Conservation (phyloP, 2,797 vertebrate species). For the Pachyuromys duprasi region DNA sequence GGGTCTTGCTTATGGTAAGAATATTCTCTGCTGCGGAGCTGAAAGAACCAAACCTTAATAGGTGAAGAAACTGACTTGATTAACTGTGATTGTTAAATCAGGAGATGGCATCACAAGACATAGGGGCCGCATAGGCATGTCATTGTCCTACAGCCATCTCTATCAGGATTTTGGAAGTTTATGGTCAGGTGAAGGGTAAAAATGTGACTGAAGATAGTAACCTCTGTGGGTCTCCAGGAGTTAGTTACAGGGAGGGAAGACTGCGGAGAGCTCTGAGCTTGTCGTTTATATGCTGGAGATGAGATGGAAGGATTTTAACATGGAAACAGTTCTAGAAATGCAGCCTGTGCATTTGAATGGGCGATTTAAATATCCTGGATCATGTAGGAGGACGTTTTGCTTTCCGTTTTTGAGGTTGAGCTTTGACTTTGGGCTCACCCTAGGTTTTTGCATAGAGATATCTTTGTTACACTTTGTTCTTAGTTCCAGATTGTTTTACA, state of each 20-base stretch:
- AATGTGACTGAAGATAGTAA: constrained; percentile 7
- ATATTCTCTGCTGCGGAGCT: not conserved
- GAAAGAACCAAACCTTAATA: not conserved
- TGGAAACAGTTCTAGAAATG: constrained; percentile 15
- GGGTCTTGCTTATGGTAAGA: not conserved
- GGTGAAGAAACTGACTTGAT: constrained; percentile 54
- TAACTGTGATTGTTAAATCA: not conserved
- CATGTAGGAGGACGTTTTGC: constrained; percentile 1
- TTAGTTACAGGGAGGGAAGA: constrained; percentile 33
- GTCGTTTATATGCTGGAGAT: not conserved
- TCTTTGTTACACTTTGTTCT: constrained; percentile 58
- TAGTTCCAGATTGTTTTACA: constrained; percentile 54
- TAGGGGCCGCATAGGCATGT: not conserved
- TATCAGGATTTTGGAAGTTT: constrained; percentile 37
- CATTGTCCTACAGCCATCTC: not conserved
- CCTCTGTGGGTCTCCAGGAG: not conserved
- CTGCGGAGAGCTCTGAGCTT: not conserved
- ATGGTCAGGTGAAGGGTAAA: constrained; percentile 54
- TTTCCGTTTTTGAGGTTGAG: constrained; percentile 12
- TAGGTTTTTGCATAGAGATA: constrained; percentile 41
- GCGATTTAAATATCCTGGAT: not conserved
- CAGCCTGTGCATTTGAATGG: constrained; percentile 32
- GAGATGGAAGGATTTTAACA: constrained; percentile 14
- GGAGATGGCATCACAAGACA: not conserved
- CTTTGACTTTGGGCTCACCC: constrained; percentile 36